A percentile compares a stretch with the other conserved stretches of the same genome.
Evolutionary conservation across 1,140 invertebrate genomes (phyloP).

Genomic region (Neodiprion pinetum): DNA sequence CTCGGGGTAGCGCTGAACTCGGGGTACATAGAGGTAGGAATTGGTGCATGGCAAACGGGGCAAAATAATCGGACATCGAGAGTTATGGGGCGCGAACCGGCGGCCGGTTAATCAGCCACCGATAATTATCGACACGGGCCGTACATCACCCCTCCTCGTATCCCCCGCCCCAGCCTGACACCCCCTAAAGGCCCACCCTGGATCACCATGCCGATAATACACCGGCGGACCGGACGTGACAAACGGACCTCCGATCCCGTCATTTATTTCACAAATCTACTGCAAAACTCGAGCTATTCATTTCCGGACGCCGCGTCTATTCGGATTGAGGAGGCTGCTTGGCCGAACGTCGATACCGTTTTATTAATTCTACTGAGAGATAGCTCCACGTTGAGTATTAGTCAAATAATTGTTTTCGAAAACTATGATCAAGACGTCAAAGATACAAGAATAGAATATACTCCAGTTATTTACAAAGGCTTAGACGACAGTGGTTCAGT

Average conservation of each 20-base stretch:
- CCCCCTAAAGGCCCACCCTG: conserved; percentile 18
- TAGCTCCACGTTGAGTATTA: too few species aligned
- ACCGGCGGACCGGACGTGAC: conserved; percentile 43
- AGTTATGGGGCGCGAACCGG: conserved; percentile 63
- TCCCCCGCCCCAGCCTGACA: conserved; percentile 24
- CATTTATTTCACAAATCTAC: conserved; percentile 63
- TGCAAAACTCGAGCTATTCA: conserved; percentile 64
- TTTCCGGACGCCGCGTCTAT: conserved; percentile 44
- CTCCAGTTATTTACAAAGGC: too few species aligned
- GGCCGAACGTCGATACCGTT: too few species aligned
- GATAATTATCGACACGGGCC: conserved; percentile 63
- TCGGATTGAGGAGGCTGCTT: too few species aligned
- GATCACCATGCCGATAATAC: conserved; percentile 12
- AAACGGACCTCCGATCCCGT: conserved; percentile 62
- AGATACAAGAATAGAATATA: too few species aligned
- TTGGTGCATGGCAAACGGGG: conserved; percentile 56
- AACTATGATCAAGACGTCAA: too few species aligned
- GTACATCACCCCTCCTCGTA: conserved; percentile 57
- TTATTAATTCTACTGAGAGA: too few species aligned
- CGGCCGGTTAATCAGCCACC: conserved; percentile 63
- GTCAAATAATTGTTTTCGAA: too few species aligned
- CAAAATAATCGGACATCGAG: conserved; percentile 62
- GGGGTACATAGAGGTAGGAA: conserved; percentile 45
- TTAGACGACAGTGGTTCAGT: too few species aligned
- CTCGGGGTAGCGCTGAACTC: conserved; percentile 2